These are phyloP conservation scores for Petaurus breviceps DNA, from an alignment of 2,113 vertebrate genomes.

Conservation along the genomic window DNA sequence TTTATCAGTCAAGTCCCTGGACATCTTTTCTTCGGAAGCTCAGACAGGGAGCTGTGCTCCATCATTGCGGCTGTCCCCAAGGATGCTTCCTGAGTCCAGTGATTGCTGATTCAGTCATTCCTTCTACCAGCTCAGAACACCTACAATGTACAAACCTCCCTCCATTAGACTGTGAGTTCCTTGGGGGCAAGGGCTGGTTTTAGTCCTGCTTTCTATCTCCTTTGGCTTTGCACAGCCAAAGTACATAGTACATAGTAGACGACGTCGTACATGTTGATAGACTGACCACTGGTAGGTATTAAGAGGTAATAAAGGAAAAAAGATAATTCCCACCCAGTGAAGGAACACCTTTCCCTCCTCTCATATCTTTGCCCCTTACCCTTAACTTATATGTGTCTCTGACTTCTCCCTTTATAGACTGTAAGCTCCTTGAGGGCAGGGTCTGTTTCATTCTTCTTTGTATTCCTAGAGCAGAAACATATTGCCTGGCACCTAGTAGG, in stretches of 20 bases:
- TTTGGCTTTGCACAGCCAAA: not conserved
- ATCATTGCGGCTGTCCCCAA: not conserved
- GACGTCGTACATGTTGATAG: not conserved
- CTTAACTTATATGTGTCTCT: not conserved
- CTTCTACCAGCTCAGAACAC: not conserved
- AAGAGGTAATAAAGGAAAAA: too few species aligned
- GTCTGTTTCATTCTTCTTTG: not conserved
- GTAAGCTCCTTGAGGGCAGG: too few species aligned
- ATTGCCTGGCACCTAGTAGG: not conserved
- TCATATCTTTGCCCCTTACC: not conserved
- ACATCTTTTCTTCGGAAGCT: too few species aligned
- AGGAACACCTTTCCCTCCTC: not conserved
- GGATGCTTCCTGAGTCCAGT: not conserved
- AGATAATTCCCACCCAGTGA: not conserved
- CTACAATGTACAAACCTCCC: too few species aligned
- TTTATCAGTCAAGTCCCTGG: not conserved
- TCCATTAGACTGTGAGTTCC: not conserved
- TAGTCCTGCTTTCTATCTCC: not conserved
- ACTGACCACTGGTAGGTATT: not conserved
- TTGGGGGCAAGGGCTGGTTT: not conserved
- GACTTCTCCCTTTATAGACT: not conserved
- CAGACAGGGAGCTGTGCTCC: too few species aligned
- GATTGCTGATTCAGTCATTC: not conserved
- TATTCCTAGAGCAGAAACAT: not conserved
- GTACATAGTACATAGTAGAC: not conserved